phyloP scores from a whole-genome alignment of 2,888 invertebrate genomes.

The Phalera bucephala region DNA sequence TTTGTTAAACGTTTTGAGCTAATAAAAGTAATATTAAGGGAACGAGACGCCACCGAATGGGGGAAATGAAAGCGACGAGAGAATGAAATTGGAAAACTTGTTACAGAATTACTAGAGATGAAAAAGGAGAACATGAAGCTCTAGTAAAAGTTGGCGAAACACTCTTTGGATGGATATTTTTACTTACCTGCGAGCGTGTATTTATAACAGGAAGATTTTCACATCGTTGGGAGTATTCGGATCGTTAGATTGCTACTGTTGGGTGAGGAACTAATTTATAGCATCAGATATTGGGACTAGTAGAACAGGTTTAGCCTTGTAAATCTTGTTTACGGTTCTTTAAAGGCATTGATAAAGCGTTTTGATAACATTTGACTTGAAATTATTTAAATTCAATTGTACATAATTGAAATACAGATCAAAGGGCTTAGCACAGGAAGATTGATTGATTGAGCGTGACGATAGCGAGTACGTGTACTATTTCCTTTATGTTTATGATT shows the following conservation, averaged over 20 bases:
- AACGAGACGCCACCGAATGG: conserved; percentile 57
- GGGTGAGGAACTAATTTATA: conserved; percentile 8
- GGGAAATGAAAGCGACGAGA: conserved; percentile 80
- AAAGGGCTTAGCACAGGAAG: no score
- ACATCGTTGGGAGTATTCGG: not conserved
- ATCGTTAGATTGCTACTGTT: not conserved
- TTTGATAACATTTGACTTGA: no score
- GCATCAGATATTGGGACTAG: no score
- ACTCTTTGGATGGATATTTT: conserved; percentile 34
- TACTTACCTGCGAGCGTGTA: conserved; percentile 41
- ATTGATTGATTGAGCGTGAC: no score
- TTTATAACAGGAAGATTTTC: conserved; percentile 23
- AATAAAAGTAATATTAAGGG: conserved; percentile 80
- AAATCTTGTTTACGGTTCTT: no score
- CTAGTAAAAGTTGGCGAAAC: conserved; percentile 63
- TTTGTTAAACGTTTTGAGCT: conserved; percentile 79
- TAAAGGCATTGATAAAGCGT: no score
- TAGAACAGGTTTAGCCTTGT: no score
- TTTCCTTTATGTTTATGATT: no score
- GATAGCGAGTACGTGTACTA: no score
- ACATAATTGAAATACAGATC: no score
- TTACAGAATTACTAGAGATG: conserved; percentile 75
- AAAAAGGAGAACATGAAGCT: conserved; percentile 71
- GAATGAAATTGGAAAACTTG: conserved; percentile 83
- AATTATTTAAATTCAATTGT: no score